Evolutionary conservation across 2,888 invertebrate species (phyloP), one percentile per base, ranked within the genome.

Genomic region (Leptinotarsa juncta): DNA sequence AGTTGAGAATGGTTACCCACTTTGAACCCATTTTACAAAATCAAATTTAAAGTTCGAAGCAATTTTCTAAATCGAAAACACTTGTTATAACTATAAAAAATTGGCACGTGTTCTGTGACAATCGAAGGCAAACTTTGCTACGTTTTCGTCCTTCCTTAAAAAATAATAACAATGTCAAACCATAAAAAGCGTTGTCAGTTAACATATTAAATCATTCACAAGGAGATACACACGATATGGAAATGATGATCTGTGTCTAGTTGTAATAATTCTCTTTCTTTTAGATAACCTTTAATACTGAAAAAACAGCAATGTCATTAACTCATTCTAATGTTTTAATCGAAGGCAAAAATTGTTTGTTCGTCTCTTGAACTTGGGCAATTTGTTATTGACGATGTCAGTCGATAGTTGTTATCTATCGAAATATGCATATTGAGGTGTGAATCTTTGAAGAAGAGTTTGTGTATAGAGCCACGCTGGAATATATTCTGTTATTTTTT

Each of bases 171-270:
- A 62, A 62, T 62, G 62, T 16, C 62, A 62, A 42, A n/a, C n/a
- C n/a, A 42, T 15, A 42, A 62, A 57, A 62, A 62, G 7, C 62
- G n/a, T 42, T n/a, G 62, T 62, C 62, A 16, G 15, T n/a, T 32
- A 32, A 32, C 32, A 32, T 32, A 62, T n/a, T 62, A 62, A 62
- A 62, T 62, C 26, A 32, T 62, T 62, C 62, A 42, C 62, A 62
- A 62, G 62, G 62, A 62, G 62, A 62, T n/a, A 62, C 62, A 18
- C n/a, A n/a, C 42, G 62, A 62, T 62, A 62, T 32, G 62, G 62
- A 62, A 62, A 62, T 62, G 60, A 60, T 60, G 62, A 62, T 62
- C 62, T 42, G 32, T 32, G 62, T 42, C 62, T 32, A n/a, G 32
- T 42, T 62, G 26, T 62, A 15, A 62, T 32, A 26, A 62, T 23